Evolutionary conservation across 2,888 invertebrate species (phyloP).

Genomic region (Scaptomyza cyrtandrae): DNA sequence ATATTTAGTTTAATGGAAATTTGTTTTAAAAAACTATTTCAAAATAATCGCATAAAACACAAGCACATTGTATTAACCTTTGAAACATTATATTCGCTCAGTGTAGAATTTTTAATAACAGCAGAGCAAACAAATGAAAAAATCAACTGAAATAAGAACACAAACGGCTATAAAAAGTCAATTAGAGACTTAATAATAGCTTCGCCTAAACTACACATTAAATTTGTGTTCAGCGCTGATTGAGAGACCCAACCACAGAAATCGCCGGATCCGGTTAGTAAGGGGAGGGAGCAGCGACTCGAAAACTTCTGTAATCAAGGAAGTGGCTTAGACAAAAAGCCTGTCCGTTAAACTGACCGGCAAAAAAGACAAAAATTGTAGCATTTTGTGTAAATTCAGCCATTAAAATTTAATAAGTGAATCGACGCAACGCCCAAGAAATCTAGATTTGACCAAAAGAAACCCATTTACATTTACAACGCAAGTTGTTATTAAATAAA

Average conservation of each 20-base stretch:
- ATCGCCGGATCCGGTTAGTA: conserved; percentile 41
- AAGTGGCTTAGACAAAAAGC: conserved; percentile 52
- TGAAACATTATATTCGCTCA: too few species aligned
- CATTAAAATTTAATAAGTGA: conserved; percentile 74
- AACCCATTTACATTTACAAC: conserved; percentile 41
- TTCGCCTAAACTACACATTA: conserved; percentile 63
- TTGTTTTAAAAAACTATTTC: too few species aligned
- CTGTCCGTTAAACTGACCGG: not conserved
- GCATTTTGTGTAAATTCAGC: conserved; percentile 49
- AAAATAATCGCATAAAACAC: too few species aligned
- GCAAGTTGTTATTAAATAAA: conserved; percentile 50
- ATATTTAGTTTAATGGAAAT: too few species aligned
- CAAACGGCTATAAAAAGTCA: conserved; percentile 69
- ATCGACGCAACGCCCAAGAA: conserved; percentile 44
- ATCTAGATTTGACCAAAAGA: conserved; percentile 35
- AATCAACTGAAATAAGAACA: conserved; percentile 50
- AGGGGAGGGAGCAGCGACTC: conserved; percentile 5
- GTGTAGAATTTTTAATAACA: conserved; percentile 39
- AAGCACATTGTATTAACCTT: not conserved
- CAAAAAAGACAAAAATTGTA: conserved; percentile 28
- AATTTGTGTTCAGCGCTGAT: conserved; percentile 56
- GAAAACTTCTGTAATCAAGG: conserved; percentile 69
- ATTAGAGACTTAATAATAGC: conserved; percentile 79
- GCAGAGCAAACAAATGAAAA: conserved; percentile 23
- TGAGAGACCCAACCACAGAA: conserved; percentile 31